phyloP scores from a whole-genome alignment of 2,888 invertebrate genomes.

The Nomada hirtipes region DNA sequence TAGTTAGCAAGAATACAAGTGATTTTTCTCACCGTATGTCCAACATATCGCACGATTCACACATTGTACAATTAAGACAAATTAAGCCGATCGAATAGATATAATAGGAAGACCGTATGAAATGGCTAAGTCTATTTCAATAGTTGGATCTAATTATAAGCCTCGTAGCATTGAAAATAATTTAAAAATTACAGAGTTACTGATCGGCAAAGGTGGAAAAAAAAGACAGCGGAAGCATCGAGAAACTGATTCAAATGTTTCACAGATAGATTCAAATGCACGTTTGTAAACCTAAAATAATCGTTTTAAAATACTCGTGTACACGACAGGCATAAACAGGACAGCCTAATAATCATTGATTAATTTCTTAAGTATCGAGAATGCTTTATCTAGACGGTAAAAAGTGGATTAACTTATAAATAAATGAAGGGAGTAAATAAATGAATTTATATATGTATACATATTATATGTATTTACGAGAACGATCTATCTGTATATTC shows the following conservation, averaged over 20 bases:
- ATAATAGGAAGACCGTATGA: conserved; percentile 9
- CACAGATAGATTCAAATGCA: conserved; percentile 25
- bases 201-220: not conserved
- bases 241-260: not conserved
- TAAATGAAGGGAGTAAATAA: conserved; percentile 64
- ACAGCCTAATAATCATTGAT: conserved; percentile 59
- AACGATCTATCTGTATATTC: conserved; percentile 40
- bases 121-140: not conserved
- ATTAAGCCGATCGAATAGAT: conserved; percentile 1
- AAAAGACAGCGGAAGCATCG: not conserved
- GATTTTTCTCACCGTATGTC: not conserved
- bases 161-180: conserved; percentile 13
- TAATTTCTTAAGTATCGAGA: conserved; percentile 69
- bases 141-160: conserved; percentile 4
- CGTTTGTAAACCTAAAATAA: conserved; percentile 22
- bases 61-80: not conserved
- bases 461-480: conserved; percentile 64
- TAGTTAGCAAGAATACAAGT: not conserved
- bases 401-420: conserved; percentile 76
- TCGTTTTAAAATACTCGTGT: conserved; percentile 45
- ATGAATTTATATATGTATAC: conserved; percentile 67
- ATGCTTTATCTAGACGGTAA: conserved; percentile 77
- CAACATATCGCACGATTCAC: conserved; percentile 1
- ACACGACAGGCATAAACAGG: conserved; percentile 47
- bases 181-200: not conserved